Evolutionary conservation across 2,888 invertebrate species (phyloP), one percentile per base, ranked within the genome.

Genomic region (Latrodectus elegans): DNA sequence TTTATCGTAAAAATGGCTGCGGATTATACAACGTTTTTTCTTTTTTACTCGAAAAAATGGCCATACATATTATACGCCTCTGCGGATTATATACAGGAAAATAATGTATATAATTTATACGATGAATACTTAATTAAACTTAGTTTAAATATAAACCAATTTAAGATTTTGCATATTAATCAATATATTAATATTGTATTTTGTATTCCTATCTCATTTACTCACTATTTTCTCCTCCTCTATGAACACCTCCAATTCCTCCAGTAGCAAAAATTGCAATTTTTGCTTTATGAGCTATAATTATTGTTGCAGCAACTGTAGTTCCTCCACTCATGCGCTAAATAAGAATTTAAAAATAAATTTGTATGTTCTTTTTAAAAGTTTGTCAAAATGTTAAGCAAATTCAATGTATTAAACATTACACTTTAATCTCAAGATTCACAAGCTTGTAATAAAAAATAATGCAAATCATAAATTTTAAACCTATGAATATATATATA

Each of bases 201-300:
- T 22, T 22, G 1, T 22, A 22, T 22, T 22, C 22, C 22, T 22
- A 22, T 22, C 22, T 26, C 51, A 51, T 22, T 11, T 15, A 71
- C 92, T 90, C 89, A 68, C 96, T 96, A n/a, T 92, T 92, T 91
- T 97, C 95, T 0, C 95, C 98, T 73, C 95, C 95, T 9, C 97
- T 94, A 92, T 99, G 99, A 15, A 99, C 99, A 52, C 99, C 99
- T 53, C 98, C 98, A 92, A 95, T 94, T 26, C 95, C 95, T 60
- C 99, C 99, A 51, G 99, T 99, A 1, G 97, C 99, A 93, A 99
- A 98, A 77, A 99, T 94, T 14, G 95, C 94, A 91, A 99, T 97
- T 9, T 96, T 96, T 11, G 95, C 95, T 89, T 94, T 93, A 88
- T 96, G 94, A 0, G 99, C 96, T 10, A 96, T 94, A 55, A 97